Evolutionary conservation across 2,113 vertebrate species (phyloP), one percentile per base, ranked within the genome.

Genomic region (Grammomys dolichurus): DNA sequence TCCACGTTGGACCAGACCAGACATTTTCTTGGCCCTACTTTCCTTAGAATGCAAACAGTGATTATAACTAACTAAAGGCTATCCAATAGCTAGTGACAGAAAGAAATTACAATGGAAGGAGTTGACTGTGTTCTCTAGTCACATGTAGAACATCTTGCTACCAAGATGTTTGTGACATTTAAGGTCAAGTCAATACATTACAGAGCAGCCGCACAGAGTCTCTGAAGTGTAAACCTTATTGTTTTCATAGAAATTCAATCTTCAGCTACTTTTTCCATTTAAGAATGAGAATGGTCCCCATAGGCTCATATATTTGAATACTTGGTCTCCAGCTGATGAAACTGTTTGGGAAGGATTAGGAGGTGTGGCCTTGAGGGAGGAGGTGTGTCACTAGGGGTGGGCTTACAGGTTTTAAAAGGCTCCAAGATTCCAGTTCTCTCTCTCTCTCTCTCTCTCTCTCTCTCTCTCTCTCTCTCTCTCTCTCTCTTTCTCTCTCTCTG

Each of bases 21-120:
- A 56, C 1, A 7, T 2, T 33, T 7, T 31, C 10, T 36, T 12
- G 36, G 28, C 9, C 0, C 33, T 33, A 2, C 11, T 81, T 51
- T 40, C 22, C 54, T 60, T 33, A 60, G 12, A 43, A 36, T 16
- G 43, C 86, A 82, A 89, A 81, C 26, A 72, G 28, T 48, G 54
- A 40, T 10, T 46, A n/a, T 9, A 19, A 19, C 11, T 8, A 80
- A 31, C 19, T 40, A 28, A 48, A 58, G 77, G 40, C 92, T n/a
- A 36, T 22, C 13, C 1, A 56, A 48, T 3, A 4, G 31, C 46
- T 72, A 0, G 6, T 22, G 11, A 22, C 75, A 28, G 24, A 89
- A 56, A 7, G 24, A 73, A 31, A 5, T 3, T 16, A 36, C 36
- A 72, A 31, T 70, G n/a, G 22, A 82, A 56, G 12, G 40, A 51